Percentiles rank a stretch among this genome's conserved stretches.
phyloP scores from a whole-genome alignment of 2,113 vertebrate species.

The Malurus elegans region DNA sequence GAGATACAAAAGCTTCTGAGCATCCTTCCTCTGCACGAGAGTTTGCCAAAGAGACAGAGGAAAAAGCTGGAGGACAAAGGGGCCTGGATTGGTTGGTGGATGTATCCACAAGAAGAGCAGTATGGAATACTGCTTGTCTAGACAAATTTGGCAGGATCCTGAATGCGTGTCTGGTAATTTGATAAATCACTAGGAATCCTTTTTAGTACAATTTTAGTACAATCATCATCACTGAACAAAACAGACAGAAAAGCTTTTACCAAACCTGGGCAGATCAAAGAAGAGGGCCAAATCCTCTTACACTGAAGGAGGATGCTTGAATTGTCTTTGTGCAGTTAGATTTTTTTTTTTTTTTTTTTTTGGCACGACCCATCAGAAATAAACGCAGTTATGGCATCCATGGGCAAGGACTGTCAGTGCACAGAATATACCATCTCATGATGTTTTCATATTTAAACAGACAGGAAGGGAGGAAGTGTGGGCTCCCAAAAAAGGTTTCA shows the following conservation, averaged over 20 bases:
- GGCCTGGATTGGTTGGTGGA: background rate
- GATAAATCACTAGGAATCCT: background rate
- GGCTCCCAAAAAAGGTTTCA: slow-evolving; percentile 43
- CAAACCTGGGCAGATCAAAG: background rate
- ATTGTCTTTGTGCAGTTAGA: background rate
- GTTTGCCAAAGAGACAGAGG: background rate
- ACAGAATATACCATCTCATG: background rate
- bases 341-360: background rate
- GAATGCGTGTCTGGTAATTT: background rate
- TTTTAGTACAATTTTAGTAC: background rate
- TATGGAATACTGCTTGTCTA: background rate
- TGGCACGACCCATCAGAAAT: background rate
- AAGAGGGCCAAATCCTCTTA: background rate
- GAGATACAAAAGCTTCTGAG: background rate
- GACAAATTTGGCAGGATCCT: background rate
- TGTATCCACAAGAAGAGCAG: background rate
- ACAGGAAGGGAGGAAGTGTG: slow-evolving; percentile 19
- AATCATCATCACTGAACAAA: background rate
- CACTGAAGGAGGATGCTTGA: background rate
- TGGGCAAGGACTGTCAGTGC: background rate
- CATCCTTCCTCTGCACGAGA: background rate
- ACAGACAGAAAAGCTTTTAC: background rate
- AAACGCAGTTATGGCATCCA: background rate
- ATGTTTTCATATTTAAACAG: slow-evolving; percentile 39
- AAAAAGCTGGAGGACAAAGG: background rate